phyloP scores from a whole-genome alignment of 64 coral and sea anemone genomes.

The Porites australiensis region DNA sequence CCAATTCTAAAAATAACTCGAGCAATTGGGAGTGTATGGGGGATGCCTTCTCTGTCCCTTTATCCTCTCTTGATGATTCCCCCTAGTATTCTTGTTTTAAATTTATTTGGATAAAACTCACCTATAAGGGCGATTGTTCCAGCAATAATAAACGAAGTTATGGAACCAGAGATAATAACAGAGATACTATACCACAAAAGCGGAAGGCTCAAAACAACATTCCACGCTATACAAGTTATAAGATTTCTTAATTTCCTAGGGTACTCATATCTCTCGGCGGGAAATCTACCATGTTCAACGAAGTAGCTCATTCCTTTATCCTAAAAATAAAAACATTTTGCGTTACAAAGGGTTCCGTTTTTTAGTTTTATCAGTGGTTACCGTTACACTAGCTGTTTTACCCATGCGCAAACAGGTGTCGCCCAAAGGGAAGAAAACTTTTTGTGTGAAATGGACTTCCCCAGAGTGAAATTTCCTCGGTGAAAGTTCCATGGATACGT shows the following conservation, averaged over 20 bases:
- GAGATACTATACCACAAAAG: slow-evolving; percentile 68
- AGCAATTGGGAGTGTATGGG: too few species aligned
- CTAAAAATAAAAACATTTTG: slow-evolving; percentile 51
- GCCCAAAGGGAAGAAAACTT: too few species aligned
- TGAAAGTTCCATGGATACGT: too few species aligned
- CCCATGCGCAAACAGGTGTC: too few species aligned
- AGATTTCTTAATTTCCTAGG: slow-evolving; percentile 78
- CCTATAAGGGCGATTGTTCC: slow-evolving; percentile 58
- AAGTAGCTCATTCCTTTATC: slow-evolving; percentile 89
- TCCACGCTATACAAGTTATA: slow-evolving; percentile 63
- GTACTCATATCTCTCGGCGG: slow-evolving; percentile 68
- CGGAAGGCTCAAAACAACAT: slow-evolving; percentile 67
- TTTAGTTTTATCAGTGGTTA: too few species aligned
- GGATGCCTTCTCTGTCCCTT: too few species aligned
- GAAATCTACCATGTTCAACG: slow-evolving; percentile 78
- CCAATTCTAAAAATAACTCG: too few species aligned
- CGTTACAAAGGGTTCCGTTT: background rate
- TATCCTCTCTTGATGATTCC: too few species aligned
- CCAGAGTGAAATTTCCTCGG: too few species aligned
- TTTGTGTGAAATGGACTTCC: too few species aligned
- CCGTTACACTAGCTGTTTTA: too few species aligned
- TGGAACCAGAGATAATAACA: slow-evolving; percentile 65
- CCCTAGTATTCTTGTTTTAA: too few species aligned
- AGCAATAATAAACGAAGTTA: slow-evolving; percentile 42
- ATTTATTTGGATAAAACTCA: slow-evolving; percentile 38